phyloP scores from a whole-genome alignment of 2,797 vertebrate species.

The Calcarius lapponicus region DNA sequence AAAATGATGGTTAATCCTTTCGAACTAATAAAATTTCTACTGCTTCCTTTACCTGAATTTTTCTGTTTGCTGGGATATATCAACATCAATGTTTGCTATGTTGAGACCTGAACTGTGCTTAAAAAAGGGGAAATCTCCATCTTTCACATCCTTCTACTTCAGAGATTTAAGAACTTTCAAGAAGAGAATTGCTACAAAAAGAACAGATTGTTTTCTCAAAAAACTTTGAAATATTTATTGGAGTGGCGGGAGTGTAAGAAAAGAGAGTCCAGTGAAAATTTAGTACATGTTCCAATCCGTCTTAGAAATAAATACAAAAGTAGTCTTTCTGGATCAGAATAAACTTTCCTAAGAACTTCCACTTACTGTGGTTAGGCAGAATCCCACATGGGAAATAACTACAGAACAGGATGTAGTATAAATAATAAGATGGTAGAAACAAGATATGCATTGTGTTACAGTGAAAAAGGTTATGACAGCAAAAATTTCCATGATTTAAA shows the following conservation, averaged over 20 bases:
- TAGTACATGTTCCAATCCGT: not conserved
- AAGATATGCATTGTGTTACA: not conserved
- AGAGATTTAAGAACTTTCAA: not conserved
- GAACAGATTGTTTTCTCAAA: not conserved
- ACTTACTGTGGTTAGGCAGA: not conserved
- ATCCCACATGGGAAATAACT: not conserved
- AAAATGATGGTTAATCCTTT: not conserved
- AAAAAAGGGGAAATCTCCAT: not conserved
- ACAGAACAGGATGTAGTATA: not conserved
- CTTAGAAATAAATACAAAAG: not conserved
- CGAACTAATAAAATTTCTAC: not conserved
- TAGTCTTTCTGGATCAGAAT: not conserved
- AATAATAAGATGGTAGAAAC: not conserved
- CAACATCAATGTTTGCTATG: not conserved
- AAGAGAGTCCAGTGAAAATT: not conserved
- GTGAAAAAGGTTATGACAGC: not conserved
- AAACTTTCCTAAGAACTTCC: not conserved
- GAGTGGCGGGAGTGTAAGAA: accelerated
- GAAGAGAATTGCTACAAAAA: not conserved
- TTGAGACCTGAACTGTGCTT: not conserved
- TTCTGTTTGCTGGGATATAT: not conserved
- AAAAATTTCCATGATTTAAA: not conserved
- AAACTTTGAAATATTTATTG: not conserved
- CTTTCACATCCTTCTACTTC: not conserved
- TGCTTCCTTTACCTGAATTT: not conserved